Conservation (phyloP, 2,797 vertebrate genomes). For the Toxotes lorentzi region DNA sequence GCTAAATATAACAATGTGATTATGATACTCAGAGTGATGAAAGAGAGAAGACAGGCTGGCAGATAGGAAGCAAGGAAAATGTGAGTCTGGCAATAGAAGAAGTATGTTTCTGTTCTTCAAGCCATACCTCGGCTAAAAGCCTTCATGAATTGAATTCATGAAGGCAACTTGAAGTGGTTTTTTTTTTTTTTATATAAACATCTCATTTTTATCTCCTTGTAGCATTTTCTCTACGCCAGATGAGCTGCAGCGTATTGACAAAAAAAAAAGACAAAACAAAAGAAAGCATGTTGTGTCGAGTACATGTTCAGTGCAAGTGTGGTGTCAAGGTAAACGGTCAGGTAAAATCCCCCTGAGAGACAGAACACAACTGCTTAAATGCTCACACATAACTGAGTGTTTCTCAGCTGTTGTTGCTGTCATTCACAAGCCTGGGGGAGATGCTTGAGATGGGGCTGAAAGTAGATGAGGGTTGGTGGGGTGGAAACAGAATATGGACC, state of each 20-base stretch:
- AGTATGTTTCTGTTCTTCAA: background rate
- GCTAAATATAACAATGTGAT: constrained; percentile 64
- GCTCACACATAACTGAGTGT: background rate
- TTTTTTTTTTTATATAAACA: background rate
- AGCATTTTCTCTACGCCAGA: background rate
- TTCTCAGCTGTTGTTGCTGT: background rate
- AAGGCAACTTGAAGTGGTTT: too few species aligned
- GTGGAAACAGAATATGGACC: constrained; percentile 30
- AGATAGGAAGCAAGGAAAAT: constrained; percentile 27
- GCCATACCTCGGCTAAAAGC: background rate
- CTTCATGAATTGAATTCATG: too few species aligned
- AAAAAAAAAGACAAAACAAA: background rate
- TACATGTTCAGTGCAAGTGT: background rate
- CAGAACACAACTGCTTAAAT: background rate
- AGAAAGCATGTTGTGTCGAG: background rate
- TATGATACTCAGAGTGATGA: constrained; percentile 45
- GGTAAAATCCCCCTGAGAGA: background rate
- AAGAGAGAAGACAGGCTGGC: constrained; percentile 40
- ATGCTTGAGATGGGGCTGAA: background rate
- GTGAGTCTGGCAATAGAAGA: constrained; percentile 2
- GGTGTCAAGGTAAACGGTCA: background rate
- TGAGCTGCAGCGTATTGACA: background rate
- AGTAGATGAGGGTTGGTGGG: background rate
- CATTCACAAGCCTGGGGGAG: background rate
- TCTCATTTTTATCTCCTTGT: constrained; percentile 1